Percentiles rank a stretch among this genome's conserved stretches.
These are phyloP conservation scores for Andricus curvator DNA, from an alignment of 2,888 invertebrate species.

Conservation along the genomic window DNA sequence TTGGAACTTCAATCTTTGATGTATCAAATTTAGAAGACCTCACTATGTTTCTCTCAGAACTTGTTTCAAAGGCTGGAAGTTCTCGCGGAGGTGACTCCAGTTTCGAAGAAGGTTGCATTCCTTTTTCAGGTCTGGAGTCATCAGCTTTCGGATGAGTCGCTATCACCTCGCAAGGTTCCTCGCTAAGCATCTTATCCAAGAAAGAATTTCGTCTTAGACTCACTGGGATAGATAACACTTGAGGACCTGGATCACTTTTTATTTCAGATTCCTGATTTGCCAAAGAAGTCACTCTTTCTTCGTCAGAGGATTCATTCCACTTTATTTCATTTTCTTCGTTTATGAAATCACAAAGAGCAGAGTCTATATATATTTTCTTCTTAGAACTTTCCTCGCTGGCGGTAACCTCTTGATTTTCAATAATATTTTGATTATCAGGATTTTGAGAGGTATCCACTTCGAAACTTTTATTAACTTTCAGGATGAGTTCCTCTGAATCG, in stretches of 20 bases:
- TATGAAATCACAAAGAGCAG: constrained; percentile 54
- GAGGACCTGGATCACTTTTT: not conserved
- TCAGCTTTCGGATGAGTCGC: constrained; percentile 57
- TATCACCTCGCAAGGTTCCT: constrained; percentile 58
- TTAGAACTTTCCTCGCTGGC: not conserved
- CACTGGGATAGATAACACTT: constrained; percentile 49
- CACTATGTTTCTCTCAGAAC: not conserved
- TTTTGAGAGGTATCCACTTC: not conserved
- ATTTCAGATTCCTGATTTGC: not conserved
- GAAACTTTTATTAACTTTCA: not conserved
- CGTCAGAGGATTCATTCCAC: constrained; percentile 45
- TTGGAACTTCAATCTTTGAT: constrained; percentile 31
- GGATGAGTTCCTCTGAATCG: not conserved
- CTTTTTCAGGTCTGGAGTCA: constrained; percentile 7
- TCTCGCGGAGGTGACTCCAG: not conserved
- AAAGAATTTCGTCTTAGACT: constrained; percentile 66
- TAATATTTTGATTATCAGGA: not conserved
- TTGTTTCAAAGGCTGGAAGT: not conserved
- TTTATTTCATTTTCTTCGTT: constrained; percentile 51
- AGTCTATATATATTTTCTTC: constrained; percentile 51
- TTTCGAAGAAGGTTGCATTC: constrained; percentile 9
- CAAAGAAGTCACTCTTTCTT: not conserved
- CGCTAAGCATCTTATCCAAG: constrained; percentile 67
- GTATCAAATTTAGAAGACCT: not conserved
- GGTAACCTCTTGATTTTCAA: constrained; percentile 3